These are phyloP conservation scores for Gymnocephalus cernua DNA, from an alignment of 2,113 vertebrate genomes.

Conservation along the genomic window DNA sequence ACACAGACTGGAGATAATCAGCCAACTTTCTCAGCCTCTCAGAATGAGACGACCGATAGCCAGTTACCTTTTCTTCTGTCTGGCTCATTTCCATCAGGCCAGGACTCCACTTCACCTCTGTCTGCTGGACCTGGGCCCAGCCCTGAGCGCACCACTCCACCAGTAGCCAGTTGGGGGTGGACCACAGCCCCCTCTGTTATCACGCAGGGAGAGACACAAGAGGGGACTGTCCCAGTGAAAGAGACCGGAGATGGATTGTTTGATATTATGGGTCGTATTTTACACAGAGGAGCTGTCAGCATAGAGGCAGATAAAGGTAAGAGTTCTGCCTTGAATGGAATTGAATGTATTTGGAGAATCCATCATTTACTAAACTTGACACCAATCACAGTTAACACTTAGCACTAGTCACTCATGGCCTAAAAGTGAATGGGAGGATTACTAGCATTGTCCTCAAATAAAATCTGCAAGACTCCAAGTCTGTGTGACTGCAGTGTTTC, in stretches of 20 bases:
- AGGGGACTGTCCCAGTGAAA: background rate
- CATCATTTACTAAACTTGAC: conserved; percentile 1
- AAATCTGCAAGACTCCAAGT: background rate
- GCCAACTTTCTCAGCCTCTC: conserved; percentile 4
- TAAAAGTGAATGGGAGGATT: background rate
- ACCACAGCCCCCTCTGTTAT: conserved; percentile 13
- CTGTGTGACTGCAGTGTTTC: conserved; percentile 36
- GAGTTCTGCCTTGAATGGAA: conserved; percentile 1
- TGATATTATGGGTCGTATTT: conserved; percentile 24
- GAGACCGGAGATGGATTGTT: conserved; percentile 5
- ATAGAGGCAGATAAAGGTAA: conserved; percentile 60
- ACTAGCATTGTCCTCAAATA: background rate
- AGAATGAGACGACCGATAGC: conserved; percentile 12
- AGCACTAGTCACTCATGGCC: background rate
- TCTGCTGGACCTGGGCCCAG: background rate
- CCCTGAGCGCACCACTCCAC: background rate
- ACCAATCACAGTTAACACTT: background rate
- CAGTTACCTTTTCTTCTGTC: conserved; percentile 35
- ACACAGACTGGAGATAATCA: conserved; percentile 36
- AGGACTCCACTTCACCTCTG: conserved; percentile 7
- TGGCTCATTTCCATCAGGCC: conserved; percentile 32
- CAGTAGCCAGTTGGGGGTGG: conserved; percentile 17
- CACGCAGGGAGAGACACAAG: conserved; percentile 11
- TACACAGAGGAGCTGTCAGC: conserved; percentile 35
- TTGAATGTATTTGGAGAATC: background rate